phyloP scores from a whole-genome alignment of 2,113 vertebrate species.

The Psophia crepitans region DNA sequence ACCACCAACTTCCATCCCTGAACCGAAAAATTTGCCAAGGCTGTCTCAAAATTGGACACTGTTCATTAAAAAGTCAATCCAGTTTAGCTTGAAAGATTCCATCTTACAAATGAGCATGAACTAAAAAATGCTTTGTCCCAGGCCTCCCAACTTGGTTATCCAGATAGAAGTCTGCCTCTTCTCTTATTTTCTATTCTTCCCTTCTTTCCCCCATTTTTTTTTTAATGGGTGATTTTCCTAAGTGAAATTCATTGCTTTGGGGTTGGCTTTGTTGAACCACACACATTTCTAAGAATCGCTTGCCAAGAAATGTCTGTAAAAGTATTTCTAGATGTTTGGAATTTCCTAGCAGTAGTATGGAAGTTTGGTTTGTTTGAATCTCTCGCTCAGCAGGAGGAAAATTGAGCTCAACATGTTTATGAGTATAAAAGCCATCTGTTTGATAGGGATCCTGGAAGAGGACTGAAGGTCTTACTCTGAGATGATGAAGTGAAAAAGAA shows the following conservation, averaged over 20 bases:
- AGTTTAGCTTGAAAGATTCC: slow-evolving; percentile 40
- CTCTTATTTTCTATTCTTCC: background rate
- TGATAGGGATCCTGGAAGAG: slow-evolving; percentile 57
- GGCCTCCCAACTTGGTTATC: background rate
- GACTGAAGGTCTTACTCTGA: slow-evolving; percentile 34
- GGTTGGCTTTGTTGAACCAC: background rate
- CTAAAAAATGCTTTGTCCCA: background rate
- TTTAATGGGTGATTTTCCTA: background rate
- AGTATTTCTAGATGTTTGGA: slow-evolving; percentile 63
- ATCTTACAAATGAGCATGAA: background rate
- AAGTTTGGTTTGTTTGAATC: slow-evolving; percentile 57
- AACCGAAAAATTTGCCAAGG: background rate
- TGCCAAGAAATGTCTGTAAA: slow-evolving; percentile 62
- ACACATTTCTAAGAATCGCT: slow-evolving; percentile 12
- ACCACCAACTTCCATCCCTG: slow-evolving; percentile 28
- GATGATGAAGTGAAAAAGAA: slow-evolving; percentile 59
- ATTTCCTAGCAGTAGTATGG: slow-evolving; percentile 66
- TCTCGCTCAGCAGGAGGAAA: slow-evolving; percentile 51
- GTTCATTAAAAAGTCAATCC: slow-evolving; percentile 43
- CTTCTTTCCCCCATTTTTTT: accelerated
- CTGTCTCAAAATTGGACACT: slow-evolving; percentile 2
- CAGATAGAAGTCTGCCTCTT: background rate
- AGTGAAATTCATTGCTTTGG: slow-evolving; percentile 28
- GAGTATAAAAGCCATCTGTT: slow-evolving; percentile 66
- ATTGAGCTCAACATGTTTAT: slow-evolving; percentile 62